Conservation (phyloP, 2,113 vertebrate species). For the Erinaceus europaeus region DNA sequence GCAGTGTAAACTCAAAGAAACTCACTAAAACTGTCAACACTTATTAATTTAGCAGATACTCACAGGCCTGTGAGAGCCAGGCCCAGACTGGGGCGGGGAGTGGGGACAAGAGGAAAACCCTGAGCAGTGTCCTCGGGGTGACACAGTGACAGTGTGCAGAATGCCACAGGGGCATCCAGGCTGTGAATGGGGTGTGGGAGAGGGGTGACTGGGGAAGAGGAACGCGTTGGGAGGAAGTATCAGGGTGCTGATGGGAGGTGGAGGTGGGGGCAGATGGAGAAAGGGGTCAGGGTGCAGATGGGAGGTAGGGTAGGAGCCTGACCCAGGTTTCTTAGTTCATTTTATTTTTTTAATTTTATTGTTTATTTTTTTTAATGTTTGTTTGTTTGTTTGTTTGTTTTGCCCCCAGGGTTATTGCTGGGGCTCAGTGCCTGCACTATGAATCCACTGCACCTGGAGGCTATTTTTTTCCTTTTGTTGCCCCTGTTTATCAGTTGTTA, state of each 20-base stretch:
- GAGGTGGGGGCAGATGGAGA: not conserved
- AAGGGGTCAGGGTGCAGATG: not conserved
- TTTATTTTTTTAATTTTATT: too few relatives aligned
- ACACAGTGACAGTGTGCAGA: rapidly evolving
- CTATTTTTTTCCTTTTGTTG: too few relatives aligned
- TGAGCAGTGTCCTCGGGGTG: not conserved
- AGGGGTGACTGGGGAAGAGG: too few relatives aligned
- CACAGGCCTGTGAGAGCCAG: not conserved
- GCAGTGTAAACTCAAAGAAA: conserved; percentile 11
- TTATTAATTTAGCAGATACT: conserved; percentile 15
- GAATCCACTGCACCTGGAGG: too few relatives aligned
- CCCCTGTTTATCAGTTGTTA: too few relatives aligned
- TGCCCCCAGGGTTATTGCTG: too few relatives aligned
- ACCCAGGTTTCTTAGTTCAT: too few relatives aligned
- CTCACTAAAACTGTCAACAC: not conserved
- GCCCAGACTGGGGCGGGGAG: not conserved
- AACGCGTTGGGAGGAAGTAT: rapidly evolving
- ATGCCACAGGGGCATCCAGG: not conserved
- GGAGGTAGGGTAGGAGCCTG: not conserved
- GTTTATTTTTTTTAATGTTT: too few relatives aligned
- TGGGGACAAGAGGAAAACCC: not conserved
- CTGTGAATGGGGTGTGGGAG: rapidly evolving
- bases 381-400: too few relatives aligned
- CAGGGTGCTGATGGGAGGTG: not conserved
- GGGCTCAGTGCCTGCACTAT: too few relatives aligned